Evolutionary conservation across 2,888 invertebrate genomes (phyloP).

Genomic region (Iselma pallidipennis): DNA sequence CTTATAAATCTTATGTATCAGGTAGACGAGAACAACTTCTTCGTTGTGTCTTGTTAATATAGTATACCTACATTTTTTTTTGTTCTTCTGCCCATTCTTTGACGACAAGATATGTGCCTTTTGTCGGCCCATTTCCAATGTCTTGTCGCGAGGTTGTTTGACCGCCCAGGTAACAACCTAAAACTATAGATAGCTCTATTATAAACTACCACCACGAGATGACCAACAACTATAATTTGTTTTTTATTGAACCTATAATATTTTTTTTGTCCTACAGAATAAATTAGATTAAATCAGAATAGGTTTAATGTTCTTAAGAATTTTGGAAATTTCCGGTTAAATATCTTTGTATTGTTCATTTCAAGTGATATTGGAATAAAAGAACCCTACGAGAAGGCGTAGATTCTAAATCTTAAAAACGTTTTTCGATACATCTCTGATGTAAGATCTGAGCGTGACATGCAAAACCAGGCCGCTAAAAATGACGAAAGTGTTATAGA

Average conservation of each 20-base stretch:
- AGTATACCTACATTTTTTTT: not conserved
- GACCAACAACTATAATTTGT: not conserved
- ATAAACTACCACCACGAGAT: not conserved
- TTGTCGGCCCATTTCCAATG: constrained; percentile 6
- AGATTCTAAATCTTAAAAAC: too few species aligned
- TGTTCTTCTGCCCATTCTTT: not conserved
- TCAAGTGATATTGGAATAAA: too few species aligned
- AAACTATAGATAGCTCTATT: constrained; percentile 6
- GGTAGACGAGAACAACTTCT: not conserved
- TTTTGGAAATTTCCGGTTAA: too few species aligned
- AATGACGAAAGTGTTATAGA: too few species aligned
- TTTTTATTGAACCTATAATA: too few species aligned
- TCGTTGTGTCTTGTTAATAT: not conserved
- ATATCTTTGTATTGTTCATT: too few species aligned
- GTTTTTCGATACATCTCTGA: too few species aligned
- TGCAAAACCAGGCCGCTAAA: too few species aligned
- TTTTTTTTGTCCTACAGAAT: not conserved
- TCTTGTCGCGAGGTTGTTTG: constrained; percentile 9
- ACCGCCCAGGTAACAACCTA: constrained; percentile 12
- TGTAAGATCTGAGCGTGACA: too few species aligned
- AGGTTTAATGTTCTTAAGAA: too few species aligned
- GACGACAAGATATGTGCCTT: constrained; percentile 1
- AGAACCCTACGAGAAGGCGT: too few species aligned
- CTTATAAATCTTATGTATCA: not conserved
- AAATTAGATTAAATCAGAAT: not conserved